Base-by-base conservation (phyloP, 2,888 invertebrate species). In the Microplitis manilae region DNA sequence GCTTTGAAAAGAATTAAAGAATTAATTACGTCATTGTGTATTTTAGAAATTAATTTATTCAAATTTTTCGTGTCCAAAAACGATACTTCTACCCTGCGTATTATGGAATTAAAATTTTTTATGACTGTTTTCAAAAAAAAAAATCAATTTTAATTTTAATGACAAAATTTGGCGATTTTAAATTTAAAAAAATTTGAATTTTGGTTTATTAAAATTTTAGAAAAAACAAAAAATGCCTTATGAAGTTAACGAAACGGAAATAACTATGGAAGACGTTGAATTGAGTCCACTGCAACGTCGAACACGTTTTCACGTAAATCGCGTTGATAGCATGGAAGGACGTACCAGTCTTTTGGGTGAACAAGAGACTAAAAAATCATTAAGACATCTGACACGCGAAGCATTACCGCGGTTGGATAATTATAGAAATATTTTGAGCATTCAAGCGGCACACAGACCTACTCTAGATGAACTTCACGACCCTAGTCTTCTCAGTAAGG, bases 401-500 rank as follows among this genome's bases (percentile, higher is more conserved):
- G 97, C 96, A 6, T 90, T 97, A 79, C 97, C 97, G 1, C 92
- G 96, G 73, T 90, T 97, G 90, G 97, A 97, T 90, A 96, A 97
- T 91, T 97, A 97, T 90, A 93, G 97, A 82, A 96, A 97, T 86
- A 95, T 96, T 84, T 92, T 96, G 92, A 96, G 96, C 17, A 93
- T 97, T 67, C 96, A 96, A 89, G 96, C 96, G 2, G 96, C 95
- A 8, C 95, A 95, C 83, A 92, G 97, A 82, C 97, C 97, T 15
- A 96, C 97, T 5, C 90, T 97, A 79, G 97, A 97, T 88, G 97
- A 97, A 90, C 92, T 97, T 17, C 96, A 96, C 90, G 95, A 97
- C 89, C 94, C 95, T 76, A 95, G 96, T 13, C 89, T 95, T 61
- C 93, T 94, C 41, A 94, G 94, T 86, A 96, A 96, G 94, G 96